Conservation (phyloP, 1,140 invertebrate genomes). For the Cydia pomonella region DNA sequence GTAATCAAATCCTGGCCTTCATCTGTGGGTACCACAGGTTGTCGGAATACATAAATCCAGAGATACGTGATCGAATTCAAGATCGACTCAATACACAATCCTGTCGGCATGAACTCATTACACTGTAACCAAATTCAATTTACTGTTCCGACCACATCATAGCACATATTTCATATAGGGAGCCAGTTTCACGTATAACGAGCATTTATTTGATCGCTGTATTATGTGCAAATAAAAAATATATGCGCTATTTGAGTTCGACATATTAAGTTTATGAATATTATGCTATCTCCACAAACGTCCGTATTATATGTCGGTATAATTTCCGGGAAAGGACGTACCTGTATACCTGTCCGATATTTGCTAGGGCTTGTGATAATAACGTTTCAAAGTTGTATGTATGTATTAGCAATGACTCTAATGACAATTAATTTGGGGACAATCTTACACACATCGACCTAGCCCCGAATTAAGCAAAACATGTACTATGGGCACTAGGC, state of each 20-base stretch:
- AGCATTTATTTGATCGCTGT: conserved; percentile 45
- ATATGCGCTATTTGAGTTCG: conserved; percentile 43
- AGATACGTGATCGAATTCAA: conserved; percentile 75
- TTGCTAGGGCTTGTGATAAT: too few species aligned
- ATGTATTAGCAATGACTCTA: too few species aligned
- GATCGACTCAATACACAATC: conserved; percentile 70
- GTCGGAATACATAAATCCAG: conserved; percentile 77
- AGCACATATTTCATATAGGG: conserved; percentile 63
- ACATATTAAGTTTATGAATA: conserved; percentile 34
- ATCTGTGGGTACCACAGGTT: conserved; percentile 66
- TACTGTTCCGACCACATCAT: conserved; percentile 65
- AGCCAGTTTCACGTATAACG: conserved; percentile 51
- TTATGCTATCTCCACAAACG: background rate
- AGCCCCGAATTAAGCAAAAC: too few species aligned
- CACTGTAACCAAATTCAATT: conserved; percentile 78
- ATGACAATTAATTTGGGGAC: too few species aligned
- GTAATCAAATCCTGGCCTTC: conserved; percentile 72
- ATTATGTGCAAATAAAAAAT: conserved; percentile 51
- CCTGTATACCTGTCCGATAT: too few species aligned
- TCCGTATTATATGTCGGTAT: background rate
- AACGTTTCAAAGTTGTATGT: too few species aligned
- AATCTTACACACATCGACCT: too few species aligned
- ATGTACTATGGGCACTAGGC: too few species aligned
- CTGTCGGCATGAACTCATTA: conserved; percentile 74
- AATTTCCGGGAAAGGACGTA: background rate